Conservation (phyloP, 1,140 invertebrate species). For the Armadillidium nasatum region DNA sequence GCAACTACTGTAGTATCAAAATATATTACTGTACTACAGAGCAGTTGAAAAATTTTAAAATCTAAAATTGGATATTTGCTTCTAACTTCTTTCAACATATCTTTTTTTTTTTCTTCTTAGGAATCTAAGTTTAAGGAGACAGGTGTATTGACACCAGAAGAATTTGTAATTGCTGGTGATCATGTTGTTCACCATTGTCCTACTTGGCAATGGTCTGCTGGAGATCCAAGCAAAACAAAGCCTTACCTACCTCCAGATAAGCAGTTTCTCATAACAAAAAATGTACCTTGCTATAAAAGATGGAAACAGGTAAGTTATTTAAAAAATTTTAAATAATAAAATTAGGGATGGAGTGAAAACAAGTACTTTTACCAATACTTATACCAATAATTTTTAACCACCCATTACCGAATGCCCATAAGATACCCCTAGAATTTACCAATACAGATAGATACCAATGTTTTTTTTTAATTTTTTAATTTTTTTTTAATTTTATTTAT, state of each 20-base stretch:
- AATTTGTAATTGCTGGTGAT: slow-evolving; percentile 96
- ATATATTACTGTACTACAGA: neutral
- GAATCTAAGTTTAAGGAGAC: slow-evolving; percentile 98
- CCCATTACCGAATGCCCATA: too few species aligned
- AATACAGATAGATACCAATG: too few species aligned
- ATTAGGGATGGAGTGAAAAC: too few species aligned
- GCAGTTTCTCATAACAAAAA: slow-evolving; percentile 94
- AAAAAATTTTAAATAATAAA: too few species aligned
- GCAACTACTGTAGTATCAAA: slow-evolving; percentile 3
- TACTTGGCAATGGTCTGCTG: slow-evolving; percentile 94
- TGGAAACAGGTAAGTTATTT: slow-evolving; percentile 75
- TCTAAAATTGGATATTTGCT: slow-evolving; percentile 19
- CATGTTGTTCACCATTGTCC: slow-evolving; percentile 98
- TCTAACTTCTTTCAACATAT: too few species aligned
- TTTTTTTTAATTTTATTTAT: too few species aligned
- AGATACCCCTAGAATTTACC: too few species aligned
- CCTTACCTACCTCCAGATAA: slow-evolving; percentile 89
- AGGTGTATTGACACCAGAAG: slow-evolving; percentile 86
- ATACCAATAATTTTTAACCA: too few species aligned
- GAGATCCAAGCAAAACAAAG: slow-evolving; percentile 52
- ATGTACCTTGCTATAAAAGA: slow-evolving; percentile 88
- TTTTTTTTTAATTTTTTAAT: too few species aligned
- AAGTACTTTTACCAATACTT: too few species aligned
- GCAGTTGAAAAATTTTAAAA: slow-evolving; percentile 11
- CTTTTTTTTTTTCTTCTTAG: slow-evolving; percentile 58